These are phyloP conservation scores for Etheostoma nigrum DNA, from an alignment of 2,797 vertebrate species.

Conservation along the genomic window DNA sequence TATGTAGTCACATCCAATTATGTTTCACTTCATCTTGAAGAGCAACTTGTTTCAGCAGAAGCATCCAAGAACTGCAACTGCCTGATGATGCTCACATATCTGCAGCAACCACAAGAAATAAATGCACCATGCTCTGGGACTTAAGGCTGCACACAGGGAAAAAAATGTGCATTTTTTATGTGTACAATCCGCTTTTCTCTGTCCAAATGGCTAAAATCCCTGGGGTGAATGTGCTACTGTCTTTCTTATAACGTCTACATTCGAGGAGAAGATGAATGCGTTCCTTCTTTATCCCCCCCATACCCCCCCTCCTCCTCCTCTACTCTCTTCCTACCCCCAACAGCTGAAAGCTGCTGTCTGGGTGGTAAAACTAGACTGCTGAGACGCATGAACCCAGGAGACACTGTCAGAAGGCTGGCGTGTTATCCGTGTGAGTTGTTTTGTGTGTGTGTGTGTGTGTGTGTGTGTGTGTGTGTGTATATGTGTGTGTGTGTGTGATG, in stretches of 20 bases:
- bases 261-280: constrained; percentile 70
- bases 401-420: background rate
- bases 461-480: too few relatives aligned
- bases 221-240: constrained; percentile 38
- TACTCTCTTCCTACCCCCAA: background rate
- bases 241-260: constrained; percentile 71
- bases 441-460: too few relatives aligned
- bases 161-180: background rate
- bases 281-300: constrained; percentile 35
- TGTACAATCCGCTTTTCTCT: constrained; percentile 45
- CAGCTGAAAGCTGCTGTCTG: constrained; percentile 56
- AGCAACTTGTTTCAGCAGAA: constrained; percentile 39
- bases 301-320: too few relatives aligned
- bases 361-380: constrained; percentile 51
- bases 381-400: constrained; percentile 41
- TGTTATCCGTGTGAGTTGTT: constrained; percentile 5
- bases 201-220: constrained; percentile 57
- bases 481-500: constrained; percentile 6
- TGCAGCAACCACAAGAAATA: background rate
- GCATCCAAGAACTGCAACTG: constrained; percentile 26
- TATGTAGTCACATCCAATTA: constrained; percentile 71
- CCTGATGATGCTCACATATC: constrained; percentile 9
- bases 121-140: background rate
- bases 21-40: constrained; percentile 32
- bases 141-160: background rate